A percentile compares a stretch with the other conserved stretches of the same genome.
Conservation (phyloP, 53 echinoderm and acorn worm species). For the Luidia sarsii region DNA sequence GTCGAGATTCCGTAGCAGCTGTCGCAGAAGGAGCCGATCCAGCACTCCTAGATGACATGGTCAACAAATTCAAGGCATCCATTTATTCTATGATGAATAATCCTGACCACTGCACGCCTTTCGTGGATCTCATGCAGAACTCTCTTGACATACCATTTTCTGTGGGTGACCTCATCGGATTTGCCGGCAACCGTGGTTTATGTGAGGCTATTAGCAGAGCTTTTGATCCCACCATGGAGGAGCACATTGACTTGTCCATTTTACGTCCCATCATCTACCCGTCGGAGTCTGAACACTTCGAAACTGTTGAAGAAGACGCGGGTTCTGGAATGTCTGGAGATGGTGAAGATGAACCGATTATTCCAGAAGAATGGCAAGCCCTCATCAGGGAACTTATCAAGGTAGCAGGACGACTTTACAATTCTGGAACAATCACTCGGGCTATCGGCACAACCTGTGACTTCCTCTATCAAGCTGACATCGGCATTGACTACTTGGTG, state of each 20-base stretch:
- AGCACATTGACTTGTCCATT: not conserved
- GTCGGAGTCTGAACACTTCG: no score
- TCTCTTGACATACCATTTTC: slow-evolving; percentile 9
- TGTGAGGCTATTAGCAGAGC: slow-evolving; percentile 8
- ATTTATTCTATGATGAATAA: not conserved
- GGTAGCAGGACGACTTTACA: slow-evolving; percentile 17
- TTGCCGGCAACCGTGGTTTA: slow-evolving; percentile 3
- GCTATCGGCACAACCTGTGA: slow-evolving; percentile 16
- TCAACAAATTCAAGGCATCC: not conserved
- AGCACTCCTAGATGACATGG: not conserved
- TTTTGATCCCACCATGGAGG: not conserved
- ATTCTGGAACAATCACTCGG: slow-evolving; percentile 13
- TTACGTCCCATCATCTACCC: not conserved
- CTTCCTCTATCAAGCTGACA: slow-evolving; percentile 17
- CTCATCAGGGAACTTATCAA: slow-evolving; percentile 18
- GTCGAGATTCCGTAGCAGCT: not conserved
- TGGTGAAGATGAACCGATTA: not conserved
- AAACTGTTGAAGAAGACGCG: not conserved
- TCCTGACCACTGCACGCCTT: not conserved
- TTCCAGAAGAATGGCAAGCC: slow-evolving; percentile 1
- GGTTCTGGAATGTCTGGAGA: not conserved
- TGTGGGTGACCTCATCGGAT: slow-evolving; percentile 10
- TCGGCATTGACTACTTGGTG: slow-evolving; percentile 7
- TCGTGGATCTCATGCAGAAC: slow-evolving; percentile 17
- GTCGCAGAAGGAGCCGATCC: slow-evolving; percentile 17